These are phyloP conservation scores for Eristalis tenax DNA, from an alignment of 2,888 invertebrate species.

Conservation along the genomic window DNA sequence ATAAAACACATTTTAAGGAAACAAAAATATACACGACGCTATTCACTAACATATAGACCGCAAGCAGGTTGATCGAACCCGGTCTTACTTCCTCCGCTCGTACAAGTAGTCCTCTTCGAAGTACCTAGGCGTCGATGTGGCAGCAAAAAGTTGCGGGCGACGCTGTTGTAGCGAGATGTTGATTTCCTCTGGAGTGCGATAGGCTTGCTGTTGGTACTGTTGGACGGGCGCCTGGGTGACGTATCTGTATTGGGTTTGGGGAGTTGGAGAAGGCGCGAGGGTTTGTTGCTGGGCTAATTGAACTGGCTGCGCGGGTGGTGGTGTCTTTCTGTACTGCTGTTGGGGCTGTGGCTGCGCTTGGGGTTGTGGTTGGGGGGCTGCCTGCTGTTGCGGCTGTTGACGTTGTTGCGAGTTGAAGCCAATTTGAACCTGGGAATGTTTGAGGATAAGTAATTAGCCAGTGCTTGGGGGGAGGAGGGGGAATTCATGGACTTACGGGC, in stretches of 20 bases:
- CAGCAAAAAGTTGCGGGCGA: slow-evolving; percentile 82
- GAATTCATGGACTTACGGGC: slow-evolving; percentile 73
- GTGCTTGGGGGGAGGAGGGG: not conserved
- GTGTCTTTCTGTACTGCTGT: slow-evolving; percentile 64
- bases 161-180: slow-evolving; percentile 92
- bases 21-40: slow-evolving; percentile 58
- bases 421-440: slow-evolving; percentile 76
- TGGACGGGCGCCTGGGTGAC: slow-evolving; percentile 79
- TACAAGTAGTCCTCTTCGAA: slow-evolving; percentile 81
- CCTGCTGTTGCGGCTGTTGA: slow-evolving; percentile 76
- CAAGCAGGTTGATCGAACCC: not conserved
- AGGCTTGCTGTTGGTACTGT: slow-evolving; percentile 86
- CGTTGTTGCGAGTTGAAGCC: slow-evolving; percentile 77
- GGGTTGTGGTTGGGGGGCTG: slow-evolving; percentile 74
- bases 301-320: slow-evolving; percentile 61
- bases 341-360: slow-evolving; percentile 77
- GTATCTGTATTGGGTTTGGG: slow-evolving; percentile 79
- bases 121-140: slow-evolving; percentile 80
- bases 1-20: slow-evolving; percentile 23
- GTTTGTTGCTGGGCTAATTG: slow-evolving; percentile 74
- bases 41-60: slow-evolving; percentile 40
- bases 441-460: not conserved
- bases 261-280: slow-evolving; percentile 79
- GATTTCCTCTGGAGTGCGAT: slow-evolving; percentile 92
- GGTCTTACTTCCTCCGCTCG: slow-evolving; percentile 78